Evolutionary conservation across 1,140 invertebrate species (phyloP).

Genomic region (Saxidomus purpurata): DNA sequence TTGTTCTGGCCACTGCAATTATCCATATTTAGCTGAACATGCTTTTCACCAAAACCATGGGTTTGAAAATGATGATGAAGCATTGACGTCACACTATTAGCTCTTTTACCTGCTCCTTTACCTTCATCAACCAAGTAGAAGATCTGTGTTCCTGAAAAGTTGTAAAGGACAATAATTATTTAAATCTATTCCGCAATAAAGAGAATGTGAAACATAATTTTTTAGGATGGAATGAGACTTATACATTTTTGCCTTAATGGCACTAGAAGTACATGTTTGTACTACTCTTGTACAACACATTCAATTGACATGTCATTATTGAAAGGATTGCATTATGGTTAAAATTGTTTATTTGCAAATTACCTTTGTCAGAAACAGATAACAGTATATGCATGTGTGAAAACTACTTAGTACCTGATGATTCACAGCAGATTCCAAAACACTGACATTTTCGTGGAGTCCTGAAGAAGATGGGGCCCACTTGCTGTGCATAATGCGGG

Average conservation of each 20-base stretch:
- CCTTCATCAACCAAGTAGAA: slow-evolving; percentile 75
- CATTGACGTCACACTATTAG: slow-evolving; percentile 68
- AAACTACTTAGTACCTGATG: slow-evolving; percentile 53
- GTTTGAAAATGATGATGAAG: slow-evolving; percentile 69
- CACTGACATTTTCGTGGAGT: slow-evolving; percentile 74
- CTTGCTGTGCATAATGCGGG: slow-evolving; percentile 71
- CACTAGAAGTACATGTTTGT: no score
- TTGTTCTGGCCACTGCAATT: slow-evolving; percentile 69
- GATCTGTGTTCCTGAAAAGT: slow-evolving; percentile 55
- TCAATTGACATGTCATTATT: not conserved
- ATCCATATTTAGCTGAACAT: not conserved
- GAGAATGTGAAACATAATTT: no score
- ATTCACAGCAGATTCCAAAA: slow-evolving; percentile 74
- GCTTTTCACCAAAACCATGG: slow-evolving; percentile 64
- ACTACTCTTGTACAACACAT: no score
- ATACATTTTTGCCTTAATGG: no score
- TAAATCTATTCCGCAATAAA: not conserved
- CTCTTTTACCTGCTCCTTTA: slow-evolving; percentile 59
- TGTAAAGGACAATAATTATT: slow-evolving; percentile 22
- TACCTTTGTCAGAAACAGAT: no score
- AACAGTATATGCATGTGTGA: no score
- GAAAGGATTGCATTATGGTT: slow-evolving; percentile 10
- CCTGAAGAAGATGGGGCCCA: slow-evolving; percentile 75
- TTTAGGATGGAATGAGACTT: no score
- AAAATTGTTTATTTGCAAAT: slow-evolving; percentile 9